Evolutionary conservation across 2,888 invertebrate genomes (phyloP), one percentile per base, ranked within the genome.

Genomic region (Hypomecis punctinalis): DNA sequence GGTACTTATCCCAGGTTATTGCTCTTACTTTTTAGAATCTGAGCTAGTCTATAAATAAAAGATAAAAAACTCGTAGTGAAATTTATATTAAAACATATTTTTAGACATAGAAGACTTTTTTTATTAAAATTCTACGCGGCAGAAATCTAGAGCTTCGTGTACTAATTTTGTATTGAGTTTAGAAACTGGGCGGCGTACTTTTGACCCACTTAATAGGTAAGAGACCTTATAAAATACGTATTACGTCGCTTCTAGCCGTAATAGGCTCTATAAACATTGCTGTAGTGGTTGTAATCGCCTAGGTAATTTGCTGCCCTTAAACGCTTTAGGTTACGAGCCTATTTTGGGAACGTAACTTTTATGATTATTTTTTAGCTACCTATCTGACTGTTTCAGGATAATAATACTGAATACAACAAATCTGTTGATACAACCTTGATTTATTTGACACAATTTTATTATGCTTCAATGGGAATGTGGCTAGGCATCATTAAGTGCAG

Each of bases 241-340:
- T 37, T 46, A 55, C 46, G 11, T 39, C 33, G 33, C 1, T 23
- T 45, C 42, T 56, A 51, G 62, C 51, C 51, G 46, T 46, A 57
- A 52, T 36, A 23, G 10, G 35, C 43, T 13, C 51, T 52, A 53
- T 57, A 53, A 57, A 63, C 57, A 57, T 57, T 45, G 40, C 39
- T 46, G 36, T 37, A 43, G 63, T 49, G 63, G 51, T 40, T 54
- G 48, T 57, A 61, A 65, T 61, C 55, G 59, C 4, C 39, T 45
- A 37, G 48, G 33, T 53, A 51, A 59, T 66, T 65, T 61, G 48
- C 46, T 62, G 10, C 60, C 40, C 52, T 42, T 56, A 60, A 52
- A 35, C 60, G 56, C 40, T 63, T 42, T 56, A 52, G 11, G 49
- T 49, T 59, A n/a, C 46, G 36, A 37, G 40, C 40, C 35, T 40